phyloP scores from a whole-genome alignment of 2,888 invertebrate genomes.

The Unio delphinus region DNA sequence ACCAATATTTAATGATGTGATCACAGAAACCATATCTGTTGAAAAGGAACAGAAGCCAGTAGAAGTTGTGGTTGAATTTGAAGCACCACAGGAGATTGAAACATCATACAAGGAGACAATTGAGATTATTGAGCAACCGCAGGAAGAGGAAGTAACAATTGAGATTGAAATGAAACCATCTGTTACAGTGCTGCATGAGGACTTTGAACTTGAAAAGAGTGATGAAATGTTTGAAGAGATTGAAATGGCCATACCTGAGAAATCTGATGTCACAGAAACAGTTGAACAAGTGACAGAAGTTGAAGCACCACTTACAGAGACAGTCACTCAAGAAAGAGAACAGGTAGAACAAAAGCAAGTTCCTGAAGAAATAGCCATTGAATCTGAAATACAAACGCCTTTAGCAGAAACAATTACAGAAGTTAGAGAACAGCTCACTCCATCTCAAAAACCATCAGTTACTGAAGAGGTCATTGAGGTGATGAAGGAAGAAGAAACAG shows the following conservation, averaged over 20 bases:
- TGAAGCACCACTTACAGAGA: too few species aligned
- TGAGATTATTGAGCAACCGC: slow-evolving; percentile 1
- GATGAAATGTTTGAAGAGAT: too few species aligned
- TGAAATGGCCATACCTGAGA: not conserved
- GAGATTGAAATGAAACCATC: not conserved
- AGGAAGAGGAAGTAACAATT: not conserved
- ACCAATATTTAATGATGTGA: slow-evolving; percentile 11
- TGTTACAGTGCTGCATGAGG: too few species aligned
- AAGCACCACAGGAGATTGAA: not conserved
- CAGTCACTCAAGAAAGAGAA: too few species aligned
- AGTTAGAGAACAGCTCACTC: not conserved
- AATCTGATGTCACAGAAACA: slow-evolving; percentile 6
- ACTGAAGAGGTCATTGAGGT: slow-evolving; percentile 4
- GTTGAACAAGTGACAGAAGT: slow-evolving; percentile 5
- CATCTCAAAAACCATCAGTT: not conserved
- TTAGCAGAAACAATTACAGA: slow-evolving; percentile 5
- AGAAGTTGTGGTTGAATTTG: slow-evolving; percentile 1
- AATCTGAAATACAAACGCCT: not conserved
- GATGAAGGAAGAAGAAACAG: slow-evolving; percentile 1
- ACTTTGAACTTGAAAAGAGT: too few species aligned
- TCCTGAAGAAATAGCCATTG: slow-evolving; percentile 4
- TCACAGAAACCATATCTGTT: slow-evolving; percentile 1
- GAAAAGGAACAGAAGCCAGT: not conserved
- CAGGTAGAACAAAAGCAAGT: not conserved
- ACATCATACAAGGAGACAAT: slow-evolving; percentile 6